Evolutionary conservation across 2,888 invertebrate species (phyloP).

Genomic region (Habrosyne pyritoides): DNA sequence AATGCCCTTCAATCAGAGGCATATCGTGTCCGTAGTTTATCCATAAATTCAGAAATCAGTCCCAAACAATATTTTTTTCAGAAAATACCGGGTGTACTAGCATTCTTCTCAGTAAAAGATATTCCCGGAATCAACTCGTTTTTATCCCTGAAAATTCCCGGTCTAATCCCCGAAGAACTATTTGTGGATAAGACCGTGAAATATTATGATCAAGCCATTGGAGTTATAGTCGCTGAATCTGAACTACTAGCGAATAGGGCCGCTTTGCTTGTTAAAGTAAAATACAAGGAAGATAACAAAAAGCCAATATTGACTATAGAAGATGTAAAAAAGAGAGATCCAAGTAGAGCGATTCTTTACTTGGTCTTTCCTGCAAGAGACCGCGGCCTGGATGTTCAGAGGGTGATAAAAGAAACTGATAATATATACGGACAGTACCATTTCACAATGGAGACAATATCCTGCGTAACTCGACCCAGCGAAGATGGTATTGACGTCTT

Average conservation of each 20-base stretch:
- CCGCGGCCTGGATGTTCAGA: conserved; percentile 64
- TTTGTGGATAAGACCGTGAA: conserved; percentile 79
- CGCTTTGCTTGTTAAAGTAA: conserved; percentile 82
- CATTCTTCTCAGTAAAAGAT: conserved; percentile 86
- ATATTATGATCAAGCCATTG: conserved; percentile 87
- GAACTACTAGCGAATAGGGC: conserved; percentile 83
- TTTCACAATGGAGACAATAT: conserved; percentile 87
- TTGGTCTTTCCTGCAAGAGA: conserved; percentile 52
- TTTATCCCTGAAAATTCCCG: conserved; percentile 48
- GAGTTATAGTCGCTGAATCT: conserved; percentile 86
- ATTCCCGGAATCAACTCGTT: conserved; percentile 87
- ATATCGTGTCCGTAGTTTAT: too few relatives aligned
- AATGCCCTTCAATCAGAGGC: too few relatives aligned
- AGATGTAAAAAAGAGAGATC: conserved; percentile 53
- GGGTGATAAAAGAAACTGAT: conserved; percentile 82
- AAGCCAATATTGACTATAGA: conserved; percentile 57
- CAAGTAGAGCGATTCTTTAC: conserved; percentile 47
- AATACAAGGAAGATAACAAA: conserved; percentile 70
- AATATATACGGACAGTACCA: conserved; percentile 86
- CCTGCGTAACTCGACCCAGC: conserved; percentile 82
- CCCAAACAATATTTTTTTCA: conserved; percentile 59
- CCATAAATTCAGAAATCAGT: too few relatives aligned
- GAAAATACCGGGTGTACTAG: conserved; percentile 86
- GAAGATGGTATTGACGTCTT: conserved; percentile 87
- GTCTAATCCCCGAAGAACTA: conserved; percentile 65